Conservation (phyloP, 2,888 invertebrate genomes). For the Pristionchus maxplancki region DNA sequence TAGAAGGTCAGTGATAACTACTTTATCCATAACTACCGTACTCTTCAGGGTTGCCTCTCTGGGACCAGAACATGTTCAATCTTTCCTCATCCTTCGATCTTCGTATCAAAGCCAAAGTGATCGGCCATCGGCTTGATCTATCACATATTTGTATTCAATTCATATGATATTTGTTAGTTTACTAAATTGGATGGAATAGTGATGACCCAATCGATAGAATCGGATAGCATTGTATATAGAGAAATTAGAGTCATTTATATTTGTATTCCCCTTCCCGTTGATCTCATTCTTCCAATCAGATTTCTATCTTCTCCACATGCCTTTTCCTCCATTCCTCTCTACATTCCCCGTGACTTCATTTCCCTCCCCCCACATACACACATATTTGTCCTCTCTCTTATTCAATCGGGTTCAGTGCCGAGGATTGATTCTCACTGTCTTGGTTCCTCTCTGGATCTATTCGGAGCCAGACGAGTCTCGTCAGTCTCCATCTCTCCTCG, state of each 20-base stretch:
- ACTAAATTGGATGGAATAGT: neutral
- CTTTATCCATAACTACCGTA: conserved; percentile 5
- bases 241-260: conserved; percentile 2
- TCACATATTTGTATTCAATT: neutral
- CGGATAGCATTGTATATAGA: conserved; percentile 23
- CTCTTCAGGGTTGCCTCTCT: conserved; percentile 34
- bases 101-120: neutral
- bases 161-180: conserved; percentile 10
- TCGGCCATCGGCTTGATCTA: neutral
- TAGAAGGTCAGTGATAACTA: conserved; percentile 10
- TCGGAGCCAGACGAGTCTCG: neutral
- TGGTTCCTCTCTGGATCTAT: neutral
- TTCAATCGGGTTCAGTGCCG: neutral
- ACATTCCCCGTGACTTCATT: conserved; percentile 11
- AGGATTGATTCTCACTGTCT: neutral
- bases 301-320: neutral
- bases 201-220: conserved; percentile 5
- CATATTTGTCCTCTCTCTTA: conserved; percentile 12
- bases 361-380: neutral
- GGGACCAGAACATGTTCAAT: neutral
- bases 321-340: neutral
- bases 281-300: neutral
- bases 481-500: neutral
- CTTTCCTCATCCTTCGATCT: conserved; percentile 27
- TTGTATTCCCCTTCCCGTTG: neutral